Evolutionary conservation across 1,140 invertebrate genomes (phyloP).

Genomic region (Catajapyx aquilonaris): DNA sequence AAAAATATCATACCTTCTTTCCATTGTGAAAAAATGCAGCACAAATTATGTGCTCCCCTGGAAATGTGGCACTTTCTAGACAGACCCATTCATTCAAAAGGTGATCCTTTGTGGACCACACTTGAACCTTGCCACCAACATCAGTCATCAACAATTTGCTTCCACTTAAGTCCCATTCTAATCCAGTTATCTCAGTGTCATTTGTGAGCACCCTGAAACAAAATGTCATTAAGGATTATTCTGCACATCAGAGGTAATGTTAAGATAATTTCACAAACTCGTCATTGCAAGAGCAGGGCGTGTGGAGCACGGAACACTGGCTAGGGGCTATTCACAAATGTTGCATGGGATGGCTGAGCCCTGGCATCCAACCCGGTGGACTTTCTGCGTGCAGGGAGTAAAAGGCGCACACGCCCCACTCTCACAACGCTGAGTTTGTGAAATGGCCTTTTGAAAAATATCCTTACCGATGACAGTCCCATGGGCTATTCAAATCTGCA

Average conservation of each 20-base stretch:
- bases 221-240: not conserved
- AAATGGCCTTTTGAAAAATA: not conserved
- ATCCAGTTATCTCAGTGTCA: slow-evolving; percentile 37
- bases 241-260: not conserved
- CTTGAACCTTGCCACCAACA: slow-evolving; percentile 44
- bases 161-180: slow-evolving; percentile 69
- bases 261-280: slow-evolving; percentile 9
- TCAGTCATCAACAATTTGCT: slow-evolving; percentile 55
- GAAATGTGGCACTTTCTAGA: slow-evolving; percentile 22
- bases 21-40: slow-evolving; percentile 69
- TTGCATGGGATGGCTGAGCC: not conserved
- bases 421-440: no score
- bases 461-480: slow-evolving; percentile 49
- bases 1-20: slow-evolving; percentile 32
- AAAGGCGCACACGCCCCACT: no score
- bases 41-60: slow-evolving; percentile 57
- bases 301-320: slow-evolving; percentile 4
- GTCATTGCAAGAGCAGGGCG: not conserved
- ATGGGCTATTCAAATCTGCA: slow-evolving; percentile 65
- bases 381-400: no score
- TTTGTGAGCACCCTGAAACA: slow-evolving; percentile 20
- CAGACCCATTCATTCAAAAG: slow-evolving; percentile 56
- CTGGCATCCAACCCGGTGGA: not conserved
- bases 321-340: slow-evolving; percentile 14
- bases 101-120: slow-evolving; percentile 56